Conservation (phyloP, 2,113 vertebrate genomes). For the Tympanuchus pallidicinctus region DNA sequence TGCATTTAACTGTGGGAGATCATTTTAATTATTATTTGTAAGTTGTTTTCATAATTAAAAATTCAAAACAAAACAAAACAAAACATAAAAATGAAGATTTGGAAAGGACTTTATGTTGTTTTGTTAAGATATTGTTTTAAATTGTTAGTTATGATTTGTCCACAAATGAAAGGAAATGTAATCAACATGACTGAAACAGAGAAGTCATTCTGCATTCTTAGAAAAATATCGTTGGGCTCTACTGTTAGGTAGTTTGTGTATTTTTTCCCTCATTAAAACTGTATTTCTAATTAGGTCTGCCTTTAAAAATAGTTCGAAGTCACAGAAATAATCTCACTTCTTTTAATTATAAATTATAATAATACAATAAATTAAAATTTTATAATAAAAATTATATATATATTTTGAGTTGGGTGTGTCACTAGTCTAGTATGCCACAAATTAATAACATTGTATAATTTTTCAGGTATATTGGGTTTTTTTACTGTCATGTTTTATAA, state of each 20-base stretch:
- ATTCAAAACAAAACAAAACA: background rate
- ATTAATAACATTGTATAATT: background rate
- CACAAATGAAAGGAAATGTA: background rate
- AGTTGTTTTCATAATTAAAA: background rate
- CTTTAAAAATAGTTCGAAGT: background rate
- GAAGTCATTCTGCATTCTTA: background rate
- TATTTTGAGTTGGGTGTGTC: background rate
- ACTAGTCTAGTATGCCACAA: background rate
- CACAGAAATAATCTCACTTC: background rate
- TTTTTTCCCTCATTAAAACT: background rate
- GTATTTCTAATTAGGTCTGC: background rate
- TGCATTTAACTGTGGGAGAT: slow-evolving; percentile 62
- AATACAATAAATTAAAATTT: too few relatives aligned
- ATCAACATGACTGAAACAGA: background rate
- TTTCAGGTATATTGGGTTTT: background rate
- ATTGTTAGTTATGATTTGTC: background rate
- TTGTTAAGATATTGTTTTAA: background rate
- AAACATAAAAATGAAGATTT: background rate
- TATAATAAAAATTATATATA: background rate
- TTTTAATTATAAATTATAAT: background rate
- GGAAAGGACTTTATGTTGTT: background rate
- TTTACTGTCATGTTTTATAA: background rate
- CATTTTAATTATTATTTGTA: slow-evolving; percentile 60
- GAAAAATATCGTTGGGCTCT: background rate
- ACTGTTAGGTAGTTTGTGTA: background rate